These are phyloP conservation scores for human (Homo sapiens) DNA, from an alignment of 2,113 vertebrate species.

Conservation along the genomic window GRCh38 chr12:13635501-13636000, in stretches of 20 bases:
- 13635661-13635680: not conserved
- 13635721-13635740: not conserved
- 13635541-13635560: not conserved
- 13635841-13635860: not conserved
- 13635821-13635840: not conserved
- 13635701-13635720: not conserved
- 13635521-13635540: conserved; percentile 35
- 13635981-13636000: not conserved
- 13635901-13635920: not conserved
- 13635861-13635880: not conserved
- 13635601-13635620: not conserved
- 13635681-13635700: not conserved
- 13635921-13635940: not conserved
- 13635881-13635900: not conserved
- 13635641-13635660: not conserved
- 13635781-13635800: not conserved
- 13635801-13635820: not conserved
- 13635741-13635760: not conserved
- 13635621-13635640: not conserved
- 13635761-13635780: not conserved
- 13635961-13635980: not conserved
- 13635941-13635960: not conserved
- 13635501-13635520: not conserved
- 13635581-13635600: not conserved
- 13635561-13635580: conserved; percentile 13